These are phyloP conservation scores for Aviceda subcristata DNA, from an alignment of 2,113 vertebrate species.

Conservation along the genomic window DNA sequence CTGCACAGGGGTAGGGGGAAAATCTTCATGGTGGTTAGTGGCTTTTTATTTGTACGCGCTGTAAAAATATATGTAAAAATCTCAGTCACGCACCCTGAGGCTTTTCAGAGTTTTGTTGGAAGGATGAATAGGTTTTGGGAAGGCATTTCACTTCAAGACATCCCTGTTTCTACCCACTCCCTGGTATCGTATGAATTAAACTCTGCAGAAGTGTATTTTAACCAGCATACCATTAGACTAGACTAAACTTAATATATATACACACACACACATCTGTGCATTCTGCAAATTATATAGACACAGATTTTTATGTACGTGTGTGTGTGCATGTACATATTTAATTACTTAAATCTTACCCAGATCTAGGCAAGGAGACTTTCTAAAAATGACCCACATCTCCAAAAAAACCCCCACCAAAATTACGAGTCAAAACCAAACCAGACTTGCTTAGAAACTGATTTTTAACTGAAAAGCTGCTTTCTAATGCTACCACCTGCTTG, in stretches of 20 bases:
- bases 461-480: background rate
- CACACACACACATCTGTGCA: background rate
- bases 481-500: background rate
- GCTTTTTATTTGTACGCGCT: background rate
- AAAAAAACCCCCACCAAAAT: background rate
- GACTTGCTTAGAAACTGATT: background rate
- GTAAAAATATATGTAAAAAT: background rate
- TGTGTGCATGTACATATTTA: background rate
- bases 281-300: background rate
- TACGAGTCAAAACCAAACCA: background rate
- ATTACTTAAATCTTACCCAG: background rate
- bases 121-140: background rate
- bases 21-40: background rate
- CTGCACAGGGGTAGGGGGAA: background rate
- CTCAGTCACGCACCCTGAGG: fast-evolving
- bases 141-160: background rate
- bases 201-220: background rate
- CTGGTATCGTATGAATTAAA: background rate
- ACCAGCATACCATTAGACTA: background rate
- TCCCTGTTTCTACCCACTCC: background rate
- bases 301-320: background rate
- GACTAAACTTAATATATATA: background rate
- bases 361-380: background rate
- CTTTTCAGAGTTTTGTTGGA: background rate
- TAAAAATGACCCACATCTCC: background rate